These are phyloP conservation scores for Anas flavirostris DNA, from an alignment of 2,797 vertebrate genomes.

Conservation along the genomic window DNA sequence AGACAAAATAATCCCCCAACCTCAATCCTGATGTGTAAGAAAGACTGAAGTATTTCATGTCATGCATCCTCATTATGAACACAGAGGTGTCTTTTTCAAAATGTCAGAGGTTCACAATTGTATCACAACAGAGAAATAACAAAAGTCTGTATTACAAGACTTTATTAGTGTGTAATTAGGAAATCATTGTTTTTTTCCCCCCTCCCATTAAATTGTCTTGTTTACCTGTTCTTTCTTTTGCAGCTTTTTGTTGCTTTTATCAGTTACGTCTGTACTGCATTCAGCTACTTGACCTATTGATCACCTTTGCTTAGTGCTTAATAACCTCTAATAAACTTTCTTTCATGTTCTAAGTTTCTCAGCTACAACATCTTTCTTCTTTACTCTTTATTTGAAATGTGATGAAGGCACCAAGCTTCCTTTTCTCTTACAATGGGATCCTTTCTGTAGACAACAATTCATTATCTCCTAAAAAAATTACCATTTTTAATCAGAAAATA, in stretches of 20 bases:
- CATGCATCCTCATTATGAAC: neutral
- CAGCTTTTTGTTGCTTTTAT: neutral
- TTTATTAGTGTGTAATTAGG: neutral
- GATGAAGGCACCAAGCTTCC: neutral
- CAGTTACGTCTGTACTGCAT: neutral
- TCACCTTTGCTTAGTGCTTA: neutral
- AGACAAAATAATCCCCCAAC: neutral
- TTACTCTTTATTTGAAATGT: neutral
- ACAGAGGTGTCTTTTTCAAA: neutral
- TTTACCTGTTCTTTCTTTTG: neutral
- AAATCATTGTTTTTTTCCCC: neutral
- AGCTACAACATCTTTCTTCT: neutral
- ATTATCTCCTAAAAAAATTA: neutral
- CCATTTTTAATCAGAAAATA: neutral
- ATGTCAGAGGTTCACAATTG: neutral
- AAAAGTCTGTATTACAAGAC: neutral
- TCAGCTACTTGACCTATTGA: neutral
- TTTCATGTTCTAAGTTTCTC: neutral
- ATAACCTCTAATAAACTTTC: neutral
- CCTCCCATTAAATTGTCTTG: neutral
- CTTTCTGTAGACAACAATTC: neutral
- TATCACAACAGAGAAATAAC: neutral
- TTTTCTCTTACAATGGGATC: neutral
- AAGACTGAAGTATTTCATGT: neutral
- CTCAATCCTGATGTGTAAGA: neutral